A percentile compares a stretch with the other conserved stretches of the same genome.
phyloP scores from a whole-genome alignment of 2,113 vertebrate species.

The Chaetops frenatus region DNA sequence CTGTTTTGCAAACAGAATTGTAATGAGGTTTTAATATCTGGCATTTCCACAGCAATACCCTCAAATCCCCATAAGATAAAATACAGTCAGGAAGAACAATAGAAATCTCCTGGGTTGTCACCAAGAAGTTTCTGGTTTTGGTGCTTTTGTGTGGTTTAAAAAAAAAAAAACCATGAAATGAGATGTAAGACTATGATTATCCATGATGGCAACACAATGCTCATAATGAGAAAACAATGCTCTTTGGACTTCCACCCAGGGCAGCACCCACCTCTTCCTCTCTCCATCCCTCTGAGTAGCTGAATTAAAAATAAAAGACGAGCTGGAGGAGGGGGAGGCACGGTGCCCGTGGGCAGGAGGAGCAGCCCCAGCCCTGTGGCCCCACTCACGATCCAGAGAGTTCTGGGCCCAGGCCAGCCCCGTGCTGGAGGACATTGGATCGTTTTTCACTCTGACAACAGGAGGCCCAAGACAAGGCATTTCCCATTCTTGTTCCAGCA shows the following conservation, averaged over 20 bases:
- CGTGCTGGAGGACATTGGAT: not conserved
- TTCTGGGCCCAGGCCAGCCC: not conserved
- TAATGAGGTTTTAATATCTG: slow-evolving; percentile 43
- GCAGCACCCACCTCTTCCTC: not conserved
- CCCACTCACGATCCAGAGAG: rapidly evolving
- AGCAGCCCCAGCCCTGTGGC: not conserved
- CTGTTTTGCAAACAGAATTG: slow-evolving; percentile 43
- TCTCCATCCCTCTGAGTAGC: not conserved
- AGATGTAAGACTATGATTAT: slow-evolving; percentile 2
- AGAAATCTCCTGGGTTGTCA: slow-evolving; percentile 24
- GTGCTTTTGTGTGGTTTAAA: not conserved
- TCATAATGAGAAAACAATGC: slow-evolving; percentile 19
- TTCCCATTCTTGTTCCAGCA: slow-evolving; percentile 23
- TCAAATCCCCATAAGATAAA: slow-evolving; percentile 16
- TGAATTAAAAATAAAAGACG: not conserved
- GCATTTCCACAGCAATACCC: slow-evolving; percentile 36
- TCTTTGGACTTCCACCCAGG: not conserved
- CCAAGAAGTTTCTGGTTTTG: not conserved
- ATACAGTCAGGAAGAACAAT: slow-evolving; percentile 2
- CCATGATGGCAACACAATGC: not conserved
- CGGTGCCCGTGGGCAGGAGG: not conserved
- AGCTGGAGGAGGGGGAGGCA: not conserved
- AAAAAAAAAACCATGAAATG: not conserved
- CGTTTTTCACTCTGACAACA: not conserved
- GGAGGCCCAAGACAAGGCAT: slow-evolving; percentile 18